phyloP scores from a whole-genome alignment of 2,888 invertebrate genomes.

The Epistrophe grossulariae region DNA sequence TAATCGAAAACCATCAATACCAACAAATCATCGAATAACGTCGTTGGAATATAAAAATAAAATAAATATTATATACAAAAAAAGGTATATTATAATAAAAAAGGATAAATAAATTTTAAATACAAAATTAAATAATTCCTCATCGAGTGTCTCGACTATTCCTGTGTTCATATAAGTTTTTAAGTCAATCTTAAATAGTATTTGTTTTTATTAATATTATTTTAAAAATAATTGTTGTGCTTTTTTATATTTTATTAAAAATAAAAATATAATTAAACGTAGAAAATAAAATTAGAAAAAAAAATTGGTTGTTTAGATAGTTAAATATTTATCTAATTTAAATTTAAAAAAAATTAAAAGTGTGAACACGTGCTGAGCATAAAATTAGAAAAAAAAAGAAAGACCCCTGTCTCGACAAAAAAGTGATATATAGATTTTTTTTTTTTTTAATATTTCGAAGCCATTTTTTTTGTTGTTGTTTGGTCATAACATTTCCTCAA shows the following conservation, averaged over 20 bases:
- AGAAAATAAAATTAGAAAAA: constrained; percentile 31
- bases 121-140: constrained; percentile 2
- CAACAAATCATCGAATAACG: constrained; percentile 20
- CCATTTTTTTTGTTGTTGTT: not conserved
- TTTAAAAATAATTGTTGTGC: constrained; percentile 53
- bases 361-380: constrained; percentile 60
- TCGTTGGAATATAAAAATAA: constrained; percentile 25
- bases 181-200: constrained; percentile 50
- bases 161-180: constrained; percentile 71
- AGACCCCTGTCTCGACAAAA: constrained; percentile 39
- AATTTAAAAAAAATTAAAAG: constrained; percentile 28
- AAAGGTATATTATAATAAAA: constrained; percentile 7
- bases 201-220: constrained; percentile 16
- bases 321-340: constrained; percentile 46
- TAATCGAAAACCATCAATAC: constrained; percentile 26
- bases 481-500: constrained; percentile 2
- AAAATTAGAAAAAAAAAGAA: constrained; percentile 24
- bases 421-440: constrained; percentile 37
- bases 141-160: constrained; percentile 58
- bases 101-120: constrained; percentile 18
- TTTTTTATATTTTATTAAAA: constrained; percentile 44
- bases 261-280: constrained; percentile 42
- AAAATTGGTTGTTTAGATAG: constrained; percentile 61
- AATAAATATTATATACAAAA: constrained; percentile 26
- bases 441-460: constrained; percentile 35